phyloP scores from a whole-genome alignment of 2,888 invertebrate species.

The Eilema sororculum region DNA sequence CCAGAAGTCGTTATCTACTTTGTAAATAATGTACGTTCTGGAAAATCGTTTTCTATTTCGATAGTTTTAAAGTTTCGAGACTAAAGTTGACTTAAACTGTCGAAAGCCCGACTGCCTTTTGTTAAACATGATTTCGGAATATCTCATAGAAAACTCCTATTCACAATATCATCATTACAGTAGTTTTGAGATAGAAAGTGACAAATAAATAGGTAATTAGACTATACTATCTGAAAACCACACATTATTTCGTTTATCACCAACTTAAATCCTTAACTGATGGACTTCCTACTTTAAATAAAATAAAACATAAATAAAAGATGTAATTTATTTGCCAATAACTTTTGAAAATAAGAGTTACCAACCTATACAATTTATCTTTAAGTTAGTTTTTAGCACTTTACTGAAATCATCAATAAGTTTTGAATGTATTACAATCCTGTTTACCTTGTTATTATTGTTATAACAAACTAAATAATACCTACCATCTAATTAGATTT shows the following conservation, averaged over 20 bases:
- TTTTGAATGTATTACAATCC: not conserved
- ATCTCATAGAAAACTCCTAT: not conserved
- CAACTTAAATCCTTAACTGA: not conserved
- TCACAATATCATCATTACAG: not conserved
- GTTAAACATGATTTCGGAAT: not conserved
- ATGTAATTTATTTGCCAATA: not conserved
- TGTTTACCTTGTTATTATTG: not conserved
- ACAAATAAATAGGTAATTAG: not conserved
- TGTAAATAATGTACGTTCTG: slow-evolving; percentile 34
- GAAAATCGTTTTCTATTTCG: slow-evolving; percentile 23
- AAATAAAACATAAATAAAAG: not conserved
- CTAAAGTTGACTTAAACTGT: not conserved
- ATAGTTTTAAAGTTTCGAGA: slow-evolving; percentile 5
- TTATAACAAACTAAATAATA: not conserved
- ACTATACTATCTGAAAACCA: not conserved
- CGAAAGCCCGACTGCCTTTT: not conserved
- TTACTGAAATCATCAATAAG: not conserved
- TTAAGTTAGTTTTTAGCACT: not conserved
- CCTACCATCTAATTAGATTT: not conserved
- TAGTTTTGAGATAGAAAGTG: not conserved
- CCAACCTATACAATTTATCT: not conserved
- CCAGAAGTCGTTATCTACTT: slow-evolving; percentile 35
- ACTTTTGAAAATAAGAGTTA: not conserved
- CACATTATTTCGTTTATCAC: not conserved
- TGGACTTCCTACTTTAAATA: not conserved